Conservation (phyloP, 2,113 vertebrate species). For the Corythornis cristatus region DNA sequence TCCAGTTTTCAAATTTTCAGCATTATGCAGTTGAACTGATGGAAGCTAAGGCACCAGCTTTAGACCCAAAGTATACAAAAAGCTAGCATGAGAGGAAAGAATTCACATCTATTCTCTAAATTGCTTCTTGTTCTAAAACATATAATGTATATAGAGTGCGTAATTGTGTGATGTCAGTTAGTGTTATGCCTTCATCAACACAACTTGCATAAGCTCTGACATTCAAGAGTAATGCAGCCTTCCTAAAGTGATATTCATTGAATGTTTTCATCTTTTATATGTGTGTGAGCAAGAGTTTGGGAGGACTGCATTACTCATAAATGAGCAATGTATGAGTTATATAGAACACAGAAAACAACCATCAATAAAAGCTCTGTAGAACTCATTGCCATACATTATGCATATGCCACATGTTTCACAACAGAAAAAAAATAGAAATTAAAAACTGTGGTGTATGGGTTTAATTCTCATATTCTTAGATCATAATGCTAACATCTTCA, state of each 20-base stretch:
- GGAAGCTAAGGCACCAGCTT: background rate
- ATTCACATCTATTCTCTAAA: background rate
- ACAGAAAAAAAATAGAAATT: background rate
- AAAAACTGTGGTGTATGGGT: background rate
- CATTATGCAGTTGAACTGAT: background rate
- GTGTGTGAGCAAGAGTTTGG: conserved; percentile 26
- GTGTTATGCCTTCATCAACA: background rate
- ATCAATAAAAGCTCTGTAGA: conserved; percentile 46
- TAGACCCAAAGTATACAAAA: background rate
- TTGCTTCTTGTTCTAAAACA: background rate
- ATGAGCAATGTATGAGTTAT: conserved; percentile 47
- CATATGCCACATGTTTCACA: conserved; percentile 16
- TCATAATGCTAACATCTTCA: background rate
- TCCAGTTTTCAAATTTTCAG: background rate
- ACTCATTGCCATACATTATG: conserved; percentile 13
- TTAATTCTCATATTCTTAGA: background rate
- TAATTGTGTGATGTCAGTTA: background rate
- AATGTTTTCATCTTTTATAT: background rate
- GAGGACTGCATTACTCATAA: conserved; percentile 47
- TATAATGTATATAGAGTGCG: background rate
- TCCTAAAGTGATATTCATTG: conserved; percentile 6
- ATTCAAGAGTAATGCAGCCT: conserved; percentile 25
- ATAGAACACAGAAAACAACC: conserved; percentile 37
- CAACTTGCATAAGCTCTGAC: conserved; percentile 32
- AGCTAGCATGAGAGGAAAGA: background rate